These are phyloP conservation scores for Aphis gossypii DNA, from an alignment of 1,140 invertebrate species.

Conservation along the genomic window DNA sequence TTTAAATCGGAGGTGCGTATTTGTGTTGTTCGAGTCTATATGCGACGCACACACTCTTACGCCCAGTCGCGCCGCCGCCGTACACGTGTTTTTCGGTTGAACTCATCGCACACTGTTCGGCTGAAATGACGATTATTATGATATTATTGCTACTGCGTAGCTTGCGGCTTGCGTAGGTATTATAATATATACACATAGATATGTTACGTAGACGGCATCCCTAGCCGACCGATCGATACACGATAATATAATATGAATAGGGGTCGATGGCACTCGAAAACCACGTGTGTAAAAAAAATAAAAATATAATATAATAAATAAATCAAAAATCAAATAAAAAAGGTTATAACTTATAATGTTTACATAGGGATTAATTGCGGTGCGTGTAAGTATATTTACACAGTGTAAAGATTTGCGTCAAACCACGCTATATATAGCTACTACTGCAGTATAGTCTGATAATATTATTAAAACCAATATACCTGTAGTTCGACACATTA, in stretches of 20 bases:
- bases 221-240: background rate
- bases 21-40: background rate
- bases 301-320: background rate
- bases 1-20: background rate
- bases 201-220: background rate
- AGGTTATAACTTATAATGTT: background rate
- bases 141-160: background rate
- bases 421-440: background rate
- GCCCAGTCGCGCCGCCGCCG: background rate
- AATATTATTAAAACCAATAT: background rate
- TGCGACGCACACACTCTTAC: background rate
- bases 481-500: background rate
- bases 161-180: background rate
- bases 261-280: background rate
- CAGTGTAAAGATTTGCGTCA: background rate
- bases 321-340: background rate
- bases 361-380: background rate
- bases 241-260: background rate
- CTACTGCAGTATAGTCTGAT: background rate
- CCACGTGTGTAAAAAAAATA: background rate
- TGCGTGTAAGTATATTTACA: background rate
- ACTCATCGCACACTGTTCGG: background rate
- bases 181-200: background rate
- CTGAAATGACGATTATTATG: constrained; percentile 18
- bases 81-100: constrained; percentile 2